Conservation (phyloP, 2,113 vertebrate genomes). For the Lates calcarifer region DNA sequence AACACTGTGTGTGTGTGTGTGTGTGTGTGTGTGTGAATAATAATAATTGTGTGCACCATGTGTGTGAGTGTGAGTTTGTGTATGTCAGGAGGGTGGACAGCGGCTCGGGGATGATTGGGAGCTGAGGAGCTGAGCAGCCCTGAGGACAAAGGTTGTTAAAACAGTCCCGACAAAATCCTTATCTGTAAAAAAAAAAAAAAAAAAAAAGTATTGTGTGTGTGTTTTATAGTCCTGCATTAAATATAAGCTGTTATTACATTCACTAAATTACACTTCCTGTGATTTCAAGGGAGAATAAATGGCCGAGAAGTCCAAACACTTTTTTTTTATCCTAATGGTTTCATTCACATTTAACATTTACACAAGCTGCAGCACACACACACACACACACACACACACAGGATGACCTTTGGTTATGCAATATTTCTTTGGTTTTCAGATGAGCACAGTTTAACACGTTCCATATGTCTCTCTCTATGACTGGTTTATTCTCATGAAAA, state of each 20-base stretch:
- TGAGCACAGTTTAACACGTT: conserved; percentile 71
- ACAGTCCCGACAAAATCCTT: too few relatives aligned
- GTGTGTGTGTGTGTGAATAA: too few relatives aligned
- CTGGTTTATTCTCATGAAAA: conserved; percentile 78
- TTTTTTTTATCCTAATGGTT: conserved; percentile 31
- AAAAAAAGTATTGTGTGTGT: too few relatives aligned
- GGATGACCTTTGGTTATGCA: conserved; percentile 68
- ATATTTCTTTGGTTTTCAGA: conserved; percentile 72
- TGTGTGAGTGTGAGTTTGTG: too few relatives aligned
- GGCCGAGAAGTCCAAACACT: background rate
- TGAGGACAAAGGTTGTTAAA: too few relatives aligned
- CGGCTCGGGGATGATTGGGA: too few relatives aligned
- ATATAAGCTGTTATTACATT: conserved; percentile 18
- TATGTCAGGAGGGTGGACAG: too few relatives aligned
- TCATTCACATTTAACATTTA: conserved; percentile 54
- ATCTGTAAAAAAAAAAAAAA: too few relatives aligned
- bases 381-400: conserved; percentile 17
- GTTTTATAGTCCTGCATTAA: conserved; percentile 3
- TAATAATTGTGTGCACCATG: too few relatives aligned
- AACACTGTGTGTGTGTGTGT: too few relatives aligned
- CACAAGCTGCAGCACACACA: conserved; percentile 9
- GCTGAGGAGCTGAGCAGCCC: too few relatives aligned
- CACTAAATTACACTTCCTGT: conserved; percentile 23
- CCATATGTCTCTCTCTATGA: conserved; percentile 77
- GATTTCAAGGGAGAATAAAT: conserved; percentile 21